Evolutionary conservation across 2,113 vertebrate species (phyloP).

Genomic region (Uria lomvia): DNA sequence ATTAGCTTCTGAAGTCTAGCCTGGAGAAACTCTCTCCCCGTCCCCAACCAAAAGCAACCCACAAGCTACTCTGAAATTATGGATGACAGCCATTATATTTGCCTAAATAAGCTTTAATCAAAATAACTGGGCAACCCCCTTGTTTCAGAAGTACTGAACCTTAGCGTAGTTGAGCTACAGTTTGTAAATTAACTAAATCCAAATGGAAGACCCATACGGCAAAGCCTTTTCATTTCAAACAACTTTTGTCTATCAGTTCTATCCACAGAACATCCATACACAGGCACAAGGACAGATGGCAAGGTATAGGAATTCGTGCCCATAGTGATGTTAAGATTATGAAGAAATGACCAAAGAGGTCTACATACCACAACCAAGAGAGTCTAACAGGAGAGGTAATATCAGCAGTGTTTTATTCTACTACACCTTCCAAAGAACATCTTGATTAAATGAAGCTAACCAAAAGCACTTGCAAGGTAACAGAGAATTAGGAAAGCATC

Average conservation of each 20-base stretch:
- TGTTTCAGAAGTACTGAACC: not conserved
- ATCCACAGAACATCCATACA: not conserved
- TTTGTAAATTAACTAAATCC: not conserved
- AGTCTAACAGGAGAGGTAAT: not conserved
- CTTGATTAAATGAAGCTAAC: not conserved
- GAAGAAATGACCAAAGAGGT: not conserved
- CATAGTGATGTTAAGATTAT: not conserved
- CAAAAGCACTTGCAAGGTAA: not conserved
- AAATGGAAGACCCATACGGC: not conserved
- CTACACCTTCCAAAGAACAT: not conserved
- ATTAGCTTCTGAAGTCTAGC: not conserved
- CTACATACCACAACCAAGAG: not conserved
- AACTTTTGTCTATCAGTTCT: not conserved
- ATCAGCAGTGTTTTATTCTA: not conserved
- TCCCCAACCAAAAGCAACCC: not conserved
- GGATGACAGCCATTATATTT: not conserved
- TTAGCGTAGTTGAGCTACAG: not conserved
- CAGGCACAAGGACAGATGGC: not conserved
- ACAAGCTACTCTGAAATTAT: not conserved
- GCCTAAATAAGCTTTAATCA: not conserved
- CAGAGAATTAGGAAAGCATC: not conserved
- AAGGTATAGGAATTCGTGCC: not conserved
- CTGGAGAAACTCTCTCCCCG: not conserved
- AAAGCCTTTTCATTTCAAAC: not conserved
- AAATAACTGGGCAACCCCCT: not conserved